phyloP scores from a whole-genome alignment of 2,113 vertebrate genomes.

The Pristiophorus japonicus region DNA sequence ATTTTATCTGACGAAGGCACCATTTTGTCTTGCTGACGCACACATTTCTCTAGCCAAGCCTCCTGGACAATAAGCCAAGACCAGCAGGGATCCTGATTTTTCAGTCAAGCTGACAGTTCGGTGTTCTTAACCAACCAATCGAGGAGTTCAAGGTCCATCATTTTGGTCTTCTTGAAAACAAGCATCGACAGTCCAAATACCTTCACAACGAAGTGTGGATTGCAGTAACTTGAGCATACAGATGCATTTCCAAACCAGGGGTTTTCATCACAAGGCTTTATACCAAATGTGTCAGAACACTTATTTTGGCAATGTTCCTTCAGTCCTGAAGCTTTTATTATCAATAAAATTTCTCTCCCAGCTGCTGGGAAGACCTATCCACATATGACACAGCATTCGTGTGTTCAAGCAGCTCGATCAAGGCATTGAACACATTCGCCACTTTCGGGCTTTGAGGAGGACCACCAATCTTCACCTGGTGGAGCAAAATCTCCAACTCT shows the following conservation, averaged over 20 bases:
- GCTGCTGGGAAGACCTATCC: too few relatives aligned
- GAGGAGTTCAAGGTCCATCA: neutral
- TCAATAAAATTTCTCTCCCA: neutral
- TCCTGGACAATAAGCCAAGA: neutral
- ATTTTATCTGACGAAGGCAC: neutral
- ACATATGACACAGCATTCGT: neutral
- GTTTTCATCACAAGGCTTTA: neutral
- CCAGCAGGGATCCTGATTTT: neutral
- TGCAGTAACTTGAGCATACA: neutral
- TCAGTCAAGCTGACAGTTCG: neutral
- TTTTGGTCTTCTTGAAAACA: neutral
- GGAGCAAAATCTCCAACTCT: neutral
- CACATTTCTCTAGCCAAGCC: neutral
- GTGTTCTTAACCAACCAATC: neutral
- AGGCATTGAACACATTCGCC: neutral
- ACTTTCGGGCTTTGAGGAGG: neutral
- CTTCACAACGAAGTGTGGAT: neutral
- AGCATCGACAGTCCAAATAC: neutral
- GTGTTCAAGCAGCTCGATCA: neutral
- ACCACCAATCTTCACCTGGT: neutral
- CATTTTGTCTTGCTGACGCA: neutral
- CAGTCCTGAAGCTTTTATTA: neutral
- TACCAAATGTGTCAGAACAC: too few relatives aligned
- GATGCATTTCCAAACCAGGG: neutral
- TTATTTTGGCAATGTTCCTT: neutral